Conservation (phyloP, 2,888 invertebrate genomes). For the Acleris emargana region DNA sequence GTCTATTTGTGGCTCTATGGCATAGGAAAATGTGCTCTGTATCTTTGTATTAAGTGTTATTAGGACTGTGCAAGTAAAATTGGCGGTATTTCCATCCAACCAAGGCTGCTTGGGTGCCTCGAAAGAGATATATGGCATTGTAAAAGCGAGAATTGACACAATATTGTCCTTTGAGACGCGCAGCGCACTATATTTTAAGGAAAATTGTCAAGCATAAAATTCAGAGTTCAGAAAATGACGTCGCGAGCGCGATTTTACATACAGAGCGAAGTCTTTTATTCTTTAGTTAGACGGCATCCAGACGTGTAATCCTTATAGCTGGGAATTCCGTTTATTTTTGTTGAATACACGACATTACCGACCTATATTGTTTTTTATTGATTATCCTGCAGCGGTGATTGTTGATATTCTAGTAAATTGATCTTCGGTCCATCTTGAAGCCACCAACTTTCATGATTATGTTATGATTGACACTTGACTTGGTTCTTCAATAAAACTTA, state of each 20-base stretch:
- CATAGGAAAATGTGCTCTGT: constrained; percentile 3
- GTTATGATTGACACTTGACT: too few relatives aligned
- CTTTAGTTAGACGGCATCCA: too few relatives aligned
- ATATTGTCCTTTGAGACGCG: constrained; percentile 61
- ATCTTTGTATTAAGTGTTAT: neutral
- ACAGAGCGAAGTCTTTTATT: neutral
- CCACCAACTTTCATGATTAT: too few relatives aligned
- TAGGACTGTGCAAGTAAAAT: neutral
- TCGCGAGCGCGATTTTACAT: constrained; percentile 22
- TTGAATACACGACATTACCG: too few relatives aligned
- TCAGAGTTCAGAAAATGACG: constrained; percentile 13
- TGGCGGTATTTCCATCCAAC: constrained; percentile 57
- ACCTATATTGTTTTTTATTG: too few relatives aligned
- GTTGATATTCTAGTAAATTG: too few relatives aligned
- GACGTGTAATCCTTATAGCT: too few relatives aligned
- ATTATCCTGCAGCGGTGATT: too few relatives aligned
- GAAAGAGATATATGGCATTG: constrained; percentile 62
- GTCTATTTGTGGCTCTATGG: neutral
- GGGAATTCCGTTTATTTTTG: too few relatives aligned
- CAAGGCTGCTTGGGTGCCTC: constrained; percentile 52
- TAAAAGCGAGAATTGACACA: constrained; percentile 64
- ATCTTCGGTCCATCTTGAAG: too few relatives aligned
- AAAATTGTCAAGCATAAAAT: constrained; percentile 40
- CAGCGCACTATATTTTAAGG: constrained; percentile 44
- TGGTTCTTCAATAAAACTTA: too few relatives aligned